These are phyloP conservation scores for Toxostoma redivivum DNA, from an alignment of 2,113 vertebrate genomes.

Conservation along the genomic window DNA sequence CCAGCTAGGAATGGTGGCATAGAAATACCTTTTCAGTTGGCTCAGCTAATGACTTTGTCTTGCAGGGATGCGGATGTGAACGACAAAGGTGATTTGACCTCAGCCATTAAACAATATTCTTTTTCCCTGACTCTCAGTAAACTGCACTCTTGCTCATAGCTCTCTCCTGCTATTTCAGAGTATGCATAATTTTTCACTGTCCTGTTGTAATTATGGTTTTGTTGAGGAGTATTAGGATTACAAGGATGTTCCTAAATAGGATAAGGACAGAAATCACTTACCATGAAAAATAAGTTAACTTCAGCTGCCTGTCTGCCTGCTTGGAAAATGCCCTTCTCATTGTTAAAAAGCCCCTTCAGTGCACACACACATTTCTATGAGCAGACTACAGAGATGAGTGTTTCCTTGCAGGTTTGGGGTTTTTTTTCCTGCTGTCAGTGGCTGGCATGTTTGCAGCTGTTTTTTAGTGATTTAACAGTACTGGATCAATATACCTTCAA, in stretches of 20 bases:
- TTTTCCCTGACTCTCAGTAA: neutral
- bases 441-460: constrained; percentile 34
- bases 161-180: neutral
- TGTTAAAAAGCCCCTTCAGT: neutral
- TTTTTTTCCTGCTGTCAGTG: neutral
- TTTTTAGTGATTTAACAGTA: constrained; percentile 23
- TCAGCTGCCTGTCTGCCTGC: neutral
- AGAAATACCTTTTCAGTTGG: neutral
- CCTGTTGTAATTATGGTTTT: neutral
- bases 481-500: constrained; percentile 8
- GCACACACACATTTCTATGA: neutral
- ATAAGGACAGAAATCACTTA: neutral
- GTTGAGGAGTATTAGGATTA: neutral
- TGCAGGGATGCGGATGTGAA: neutral
- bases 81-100: constrained; percentile 43
- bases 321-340: constrained; percentile 15
- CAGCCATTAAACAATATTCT: neutral
- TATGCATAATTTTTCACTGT: neutral
- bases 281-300: constrained; percentile 14
- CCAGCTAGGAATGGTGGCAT: neutral
- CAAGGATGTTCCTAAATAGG: neutral
- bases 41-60: neutral
- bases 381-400: neutral
- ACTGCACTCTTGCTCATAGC: neutral
- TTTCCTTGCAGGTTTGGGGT: neutral